phyloP scores from a whole-genome alignment of 2,113 vertebrate genomes.

The Mormoops blainvillei region DNA sequence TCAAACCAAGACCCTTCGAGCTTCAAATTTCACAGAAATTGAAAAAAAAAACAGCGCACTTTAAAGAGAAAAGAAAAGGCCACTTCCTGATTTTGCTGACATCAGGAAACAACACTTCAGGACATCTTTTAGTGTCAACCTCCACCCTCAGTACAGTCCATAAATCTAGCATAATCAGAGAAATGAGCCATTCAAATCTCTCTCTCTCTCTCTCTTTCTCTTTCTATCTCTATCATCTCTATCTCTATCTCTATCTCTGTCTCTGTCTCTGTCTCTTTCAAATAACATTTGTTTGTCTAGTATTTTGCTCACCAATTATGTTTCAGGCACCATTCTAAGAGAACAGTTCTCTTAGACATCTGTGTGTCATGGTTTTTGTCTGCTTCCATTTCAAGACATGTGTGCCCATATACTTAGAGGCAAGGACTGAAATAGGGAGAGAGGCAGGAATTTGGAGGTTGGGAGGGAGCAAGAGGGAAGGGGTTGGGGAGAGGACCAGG shows the following conservation, averaged over 20 bases:
- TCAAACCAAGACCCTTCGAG: conserved; percentile 5
- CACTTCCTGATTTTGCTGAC: conserved; percentile 60
- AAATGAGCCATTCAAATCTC: neutral
- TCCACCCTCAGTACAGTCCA: neutral
- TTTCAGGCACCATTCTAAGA: neutral
- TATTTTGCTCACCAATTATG: neutral
- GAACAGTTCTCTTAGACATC: neutral
- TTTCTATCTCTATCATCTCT: neutral
- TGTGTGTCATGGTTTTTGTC: neutral
- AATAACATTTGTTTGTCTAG: neutral
- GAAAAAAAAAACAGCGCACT: conserved; percentile 3
- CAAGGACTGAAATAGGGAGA: neutral
- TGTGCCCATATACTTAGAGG: neutral
- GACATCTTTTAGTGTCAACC: neutral
- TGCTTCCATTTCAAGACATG: neutral
- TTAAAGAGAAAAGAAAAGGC: conserved; percentile 65
- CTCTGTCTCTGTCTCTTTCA: neutral
- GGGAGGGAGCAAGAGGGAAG: neutral
- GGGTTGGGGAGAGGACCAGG: neutral
- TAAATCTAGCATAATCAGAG: neutral
- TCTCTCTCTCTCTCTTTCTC: neutral
- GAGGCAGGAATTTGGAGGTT: neutral
- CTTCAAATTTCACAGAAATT: conserved; percentile 59
- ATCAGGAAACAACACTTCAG: conserved; percentile 27
- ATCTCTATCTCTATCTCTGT: neutral